These are phyloP conservation scores for Metalampra italica DNA, from an alignment of 2,888 invertebrate species.

Conservation along the genomic window DNA sequence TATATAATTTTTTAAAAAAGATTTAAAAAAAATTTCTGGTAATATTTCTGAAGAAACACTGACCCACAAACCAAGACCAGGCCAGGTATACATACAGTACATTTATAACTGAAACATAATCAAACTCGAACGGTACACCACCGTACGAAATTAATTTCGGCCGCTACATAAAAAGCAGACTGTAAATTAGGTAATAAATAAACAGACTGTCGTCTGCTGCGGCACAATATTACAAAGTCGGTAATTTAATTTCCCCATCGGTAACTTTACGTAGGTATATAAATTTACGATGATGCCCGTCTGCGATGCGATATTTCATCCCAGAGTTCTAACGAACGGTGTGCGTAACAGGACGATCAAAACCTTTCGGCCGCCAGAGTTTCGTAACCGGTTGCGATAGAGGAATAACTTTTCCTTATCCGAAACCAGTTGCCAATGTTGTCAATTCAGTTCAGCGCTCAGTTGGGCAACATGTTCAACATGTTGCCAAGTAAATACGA, in stretches of 20 bases:
- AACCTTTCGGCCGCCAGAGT: too few species aligned
- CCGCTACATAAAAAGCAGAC: not conserved
- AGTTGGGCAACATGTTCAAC: too few species aligned
- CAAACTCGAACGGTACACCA: not conserved
- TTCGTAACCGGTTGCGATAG: too few species aligned
- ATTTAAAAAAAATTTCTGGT: too few species aligned
- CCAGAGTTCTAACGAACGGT: too few species aligned
- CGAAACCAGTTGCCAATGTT: too few species aligned
- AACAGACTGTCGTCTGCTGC: constrained; percentile 2
- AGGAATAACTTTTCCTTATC: too few species aligned
- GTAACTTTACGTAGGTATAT: not conserved
- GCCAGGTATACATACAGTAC: not conserved
- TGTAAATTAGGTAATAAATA: constrained; percentile 6
- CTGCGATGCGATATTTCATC: too few species aligned
- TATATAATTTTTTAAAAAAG: too few species aligned
- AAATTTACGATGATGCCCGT: not conserved
- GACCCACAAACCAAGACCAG: not conserved
- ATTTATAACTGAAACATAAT: not conserved
- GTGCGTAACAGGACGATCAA: too few species aligned
- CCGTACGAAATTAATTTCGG: not conserved
- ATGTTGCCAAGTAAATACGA: too few species aligned
- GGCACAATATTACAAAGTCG: not conserved
- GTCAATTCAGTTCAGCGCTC: too few species aligned
- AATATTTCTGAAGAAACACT: not conserved
- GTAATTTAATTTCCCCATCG: not conserved